These are phyloP conservation scores for Clarias fuscus DNA, from an alignment of 2,797 vertebrate species.

Conservation along the genomic window DNA sequence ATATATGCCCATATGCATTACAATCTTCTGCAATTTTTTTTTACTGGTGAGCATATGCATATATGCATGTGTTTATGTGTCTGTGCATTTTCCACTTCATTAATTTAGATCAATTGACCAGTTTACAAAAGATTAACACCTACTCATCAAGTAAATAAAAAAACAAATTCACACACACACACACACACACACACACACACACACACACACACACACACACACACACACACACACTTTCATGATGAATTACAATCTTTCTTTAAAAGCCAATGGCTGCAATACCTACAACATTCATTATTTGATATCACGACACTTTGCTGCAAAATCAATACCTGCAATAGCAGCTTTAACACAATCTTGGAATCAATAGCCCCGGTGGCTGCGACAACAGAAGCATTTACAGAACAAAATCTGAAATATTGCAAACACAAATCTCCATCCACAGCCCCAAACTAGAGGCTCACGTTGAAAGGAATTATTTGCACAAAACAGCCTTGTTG, in stretches of 20 bases:
- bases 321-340: slow-evolving; percentile 58
- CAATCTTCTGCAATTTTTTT: background rate
- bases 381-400: slow-evolving; percentile 38
- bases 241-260: slow-evolving; percentile 39
- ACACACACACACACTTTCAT: slow-evolving; percentile 10
- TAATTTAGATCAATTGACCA: slow-evolving; percentile 30
- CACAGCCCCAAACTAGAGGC: background rate
- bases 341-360: slow-evolving; percentile 50
- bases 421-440: slow-evolving; percentile 23
- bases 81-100: slow-evolving; percentile 45
- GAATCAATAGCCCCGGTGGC: slow-evolving; percentile 42
- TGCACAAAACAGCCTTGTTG: background rate
- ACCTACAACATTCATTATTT: slow-evolving; percentile 49
- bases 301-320: slow-evolving; percentile 47
- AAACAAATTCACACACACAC: background rate
- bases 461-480: background rate
- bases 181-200: slow-evolving; percentile 39
- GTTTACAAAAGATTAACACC: slow-evolving; percentile 26
- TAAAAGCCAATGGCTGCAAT: slow-evolving; percentile 36
- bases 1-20: background rate
- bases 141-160: slow-evolving; percentile 20
- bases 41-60: too few relatives aligned
- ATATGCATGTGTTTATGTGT: background rate
- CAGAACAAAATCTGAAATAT: slow-evolving; percentile 28
- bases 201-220: slow-evolving; percentile 37